These are phyloP conservation scores for Anomalospiza imberbis DNA, from an alignment of 2,797 vertebrate genomes.

Conservation along the genomic window DNA sequence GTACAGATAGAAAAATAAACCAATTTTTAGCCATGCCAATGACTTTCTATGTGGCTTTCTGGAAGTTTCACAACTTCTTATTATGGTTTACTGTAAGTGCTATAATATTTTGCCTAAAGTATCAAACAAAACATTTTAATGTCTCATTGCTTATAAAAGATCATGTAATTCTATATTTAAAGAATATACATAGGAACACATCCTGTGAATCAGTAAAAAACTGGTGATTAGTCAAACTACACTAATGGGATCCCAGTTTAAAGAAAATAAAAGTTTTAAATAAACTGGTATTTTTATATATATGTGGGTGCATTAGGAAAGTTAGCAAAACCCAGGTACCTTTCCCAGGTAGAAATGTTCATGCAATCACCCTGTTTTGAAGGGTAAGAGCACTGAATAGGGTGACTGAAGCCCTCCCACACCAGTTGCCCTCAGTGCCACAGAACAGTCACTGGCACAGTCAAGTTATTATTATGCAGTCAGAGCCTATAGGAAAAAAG, in stretches of 20 bases:
- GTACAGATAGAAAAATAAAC: background rate
- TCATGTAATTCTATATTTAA: background rate
- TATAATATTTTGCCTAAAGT: background rate
- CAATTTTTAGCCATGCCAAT: background rate
- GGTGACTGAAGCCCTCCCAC: background rate
- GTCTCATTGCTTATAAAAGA: background rate
- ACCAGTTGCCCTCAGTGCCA: background rate
- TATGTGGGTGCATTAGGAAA: background rate
- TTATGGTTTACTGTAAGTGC: background rate
- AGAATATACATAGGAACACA: background rate
- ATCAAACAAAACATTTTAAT: background rate
- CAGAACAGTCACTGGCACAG: background rate
- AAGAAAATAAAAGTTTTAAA: background rate
- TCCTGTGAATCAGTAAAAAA: background rate
- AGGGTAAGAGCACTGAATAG: background rate
- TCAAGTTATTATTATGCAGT: background rate
- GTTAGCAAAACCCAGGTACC: background rate
- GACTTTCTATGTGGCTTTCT: background rate
- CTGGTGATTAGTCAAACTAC: background rate
- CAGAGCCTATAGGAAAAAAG: background rate
- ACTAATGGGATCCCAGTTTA: background rate
- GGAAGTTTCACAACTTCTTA: background rate
- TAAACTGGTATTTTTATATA: background rate
- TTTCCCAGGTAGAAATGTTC: background rate
- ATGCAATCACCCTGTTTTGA: background rate